These are phyloP conservation scores for Muscicapa comitata DNA, from an alignment of 2,797 vertebrate genomes.

Conservation along the genomic window DNA sequence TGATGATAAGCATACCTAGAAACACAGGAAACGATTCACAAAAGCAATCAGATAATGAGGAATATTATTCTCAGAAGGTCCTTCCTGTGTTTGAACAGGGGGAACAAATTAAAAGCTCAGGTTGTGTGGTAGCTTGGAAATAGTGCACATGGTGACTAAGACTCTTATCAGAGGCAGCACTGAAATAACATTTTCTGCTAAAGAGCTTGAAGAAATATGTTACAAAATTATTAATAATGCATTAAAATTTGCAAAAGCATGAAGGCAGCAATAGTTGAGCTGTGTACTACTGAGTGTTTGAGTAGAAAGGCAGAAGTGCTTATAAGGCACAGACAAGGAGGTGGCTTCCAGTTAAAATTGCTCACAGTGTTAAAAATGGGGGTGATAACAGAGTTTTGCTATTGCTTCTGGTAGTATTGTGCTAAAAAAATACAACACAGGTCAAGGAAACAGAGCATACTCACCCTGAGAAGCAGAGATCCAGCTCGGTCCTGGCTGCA, in stretches of 20 bases:
- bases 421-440: not conserved
- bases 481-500: not conserved
- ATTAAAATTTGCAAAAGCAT: conserved; percentile 60
- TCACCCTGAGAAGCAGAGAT: not conserved
- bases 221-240: conserved; percentile 71
- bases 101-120: conserved; percentile 62
- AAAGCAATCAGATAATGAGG: conserved; percentile 65
- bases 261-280: conserved; percentile 40
- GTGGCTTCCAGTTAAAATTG: conserved; percentile 4
- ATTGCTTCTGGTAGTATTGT: not conserved
- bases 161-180: conserved; percentile 49
- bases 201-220: conserved; percentile 64
- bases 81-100: conserved; percentile 56
- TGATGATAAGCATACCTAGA: conserved; percentile 60
- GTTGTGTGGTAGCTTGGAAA: conserved; percentile 54
- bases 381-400: not conserved
- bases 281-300: not conserved
- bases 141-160: conserved; percentile 45
- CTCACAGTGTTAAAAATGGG: not conserved
- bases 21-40: conserved; percentile 51
- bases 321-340: not conserved
- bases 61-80: conserved; percentile 67
- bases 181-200: conserved; percentile 64
- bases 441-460: not conserved
- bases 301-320: conserved; percentile 25